Evolutionary conservation across 2,888 invertebrate genomes (phyloP).

Genomic region (Caenorhabditis sp.): DNA sequence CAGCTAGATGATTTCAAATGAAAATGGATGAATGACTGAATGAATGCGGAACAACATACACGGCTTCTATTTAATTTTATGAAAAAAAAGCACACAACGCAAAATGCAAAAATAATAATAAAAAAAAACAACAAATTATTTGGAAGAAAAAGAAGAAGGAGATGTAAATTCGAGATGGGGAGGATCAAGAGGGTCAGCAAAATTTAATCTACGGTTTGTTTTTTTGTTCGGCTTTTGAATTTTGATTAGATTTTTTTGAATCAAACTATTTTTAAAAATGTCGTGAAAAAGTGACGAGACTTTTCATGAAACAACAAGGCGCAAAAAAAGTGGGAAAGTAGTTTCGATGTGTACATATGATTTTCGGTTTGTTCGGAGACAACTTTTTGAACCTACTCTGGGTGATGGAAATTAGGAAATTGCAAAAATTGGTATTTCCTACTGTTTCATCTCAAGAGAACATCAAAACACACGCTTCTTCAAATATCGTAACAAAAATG

Average conservation of each 20-base stretch:
- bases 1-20: not conserved
- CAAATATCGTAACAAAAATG: too few species aligned
- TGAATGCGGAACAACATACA: slow-evolving; percentile 1
- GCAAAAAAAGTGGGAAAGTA: too few species aligned
- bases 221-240: not conserved
- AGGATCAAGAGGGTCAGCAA: not conserved
- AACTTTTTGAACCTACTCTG: too few species aligned
- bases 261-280: not conserved
- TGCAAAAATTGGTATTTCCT: too few species aligned
- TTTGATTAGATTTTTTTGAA: not conserved
- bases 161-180: not conserved
- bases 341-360: too few species aligned
- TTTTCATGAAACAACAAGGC: too few species aligned
- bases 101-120: not conserved
- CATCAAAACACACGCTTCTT: too few species aligned
- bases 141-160: not conserved
- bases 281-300: too few species aligned
- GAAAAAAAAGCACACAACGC: not conserved
- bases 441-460: too few species aligned
- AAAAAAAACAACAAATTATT: not conserved
- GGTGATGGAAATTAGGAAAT: too few species aligned
- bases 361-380: too few species aligned
- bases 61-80: not conserved
- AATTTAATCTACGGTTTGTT: not conserved
- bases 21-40: not conserved